phyloP scores from a whole-genome alignment of 2,888 invertebrate genomes.

The Drosophila phalerata region DNA sequence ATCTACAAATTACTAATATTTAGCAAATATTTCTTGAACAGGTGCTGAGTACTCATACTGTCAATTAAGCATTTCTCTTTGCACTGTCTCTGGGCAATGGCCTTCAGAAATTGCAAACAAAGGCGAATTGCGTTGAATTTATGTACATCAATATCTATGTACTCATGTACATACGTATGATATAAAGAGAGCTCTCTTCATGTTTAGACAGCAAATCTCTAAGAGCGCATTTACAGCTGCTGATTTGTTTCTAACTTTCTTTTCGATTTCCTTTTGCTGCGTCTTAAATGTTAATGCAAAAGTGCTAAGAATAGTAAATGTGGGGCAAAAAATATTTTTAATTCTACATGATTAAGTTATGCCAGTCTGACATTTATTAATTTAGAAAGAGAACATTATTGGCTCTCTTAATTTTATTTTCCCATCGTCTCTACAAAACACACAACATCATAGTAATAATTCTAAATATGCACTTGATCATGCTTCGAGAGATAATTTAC shows the following conservation, averaged over 20 bases:
- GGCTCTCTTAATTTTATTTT: neutral
- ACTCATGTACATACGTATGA: constrained; percentile 4
- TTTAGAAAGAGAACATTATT: neutral
- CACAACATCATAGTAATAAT: neutral
- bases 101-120: constrained; percentile 52
- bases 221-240: neutral
- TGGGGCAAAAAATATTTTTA: neutral
- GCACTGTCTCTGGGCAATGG: constrained; percentile 14
- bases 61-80: constrained; percentile 12
- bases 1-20: neutral
- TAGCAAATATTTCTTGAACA: neutral
- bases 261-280: constrained; percentile 1
- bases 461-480: neutral
- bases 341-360: neutral
- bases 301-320: neutral
- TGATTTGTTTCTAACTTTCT: constrained; percentile 7
- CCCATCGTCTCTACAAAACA: neutral
- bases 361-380: neutral
- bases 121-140: constrained; percentile 40
- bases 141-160: constrained; percentile 7
- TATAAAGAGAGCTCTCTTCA: constrained; percentile 1
- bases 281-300: neutral
- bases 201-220: neutral
- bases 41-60: neutral
- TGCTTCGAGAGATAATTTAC: neutral